These are phyloP conservation scores for Magallana nippona DNA, from an alignment of 2,888 invertebrate genomes.

Conservation along the genomic window DNA sequence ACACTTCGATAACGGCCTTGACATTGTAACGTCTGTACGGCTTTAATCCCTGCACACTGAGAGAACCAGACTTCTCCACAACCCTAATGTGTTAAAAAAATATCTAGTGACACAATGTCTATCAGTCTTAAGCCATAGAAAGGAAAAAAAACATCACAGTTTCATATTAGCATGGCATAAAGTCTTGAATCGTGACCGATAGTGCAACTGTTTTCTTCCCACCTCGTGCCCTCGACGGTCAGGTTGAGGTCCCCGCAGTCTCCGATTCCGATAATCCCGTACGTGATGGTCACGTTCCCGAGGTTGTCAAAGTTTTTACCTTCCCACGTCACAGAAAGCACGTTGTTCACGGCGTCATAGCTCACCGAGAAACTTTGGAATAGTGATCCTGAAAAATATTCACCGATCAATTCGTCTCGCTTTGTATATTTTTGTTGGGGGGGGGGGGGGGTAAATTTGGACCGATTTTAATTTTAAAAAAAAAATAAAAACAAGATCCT, in stretches of 20 bases:
- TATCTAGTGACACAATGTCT: too few relatives aligned
- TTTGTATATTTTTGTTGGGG: too few relatives aligned
- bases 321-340: constrained; percentile 56
- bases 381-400: constrained; percentile 45
- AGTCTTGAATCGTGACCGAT: background rate
- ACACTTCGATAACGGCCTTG: constrained; percentile 40
- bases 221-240: background rate
- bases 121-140: too few relatives aligned
- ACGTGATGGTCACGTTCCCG: constrained; percentile 59
- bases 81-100: constrained; percentile 29
- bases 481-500: too few relatives aligned
- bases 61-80: constrained; percentile 42
- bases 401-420: too few relatives aligned
- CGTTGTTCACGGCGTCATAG: constrained; percentile 37
- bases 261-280: constrained; percentile 60
- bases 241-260: constrained; percentile 58
- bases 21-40: constrained; percentile 59
- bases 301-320: constrained; percentile 51
- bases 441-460: too few relatives aligned
- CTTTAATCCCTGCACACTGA: constrained; percentile 49
- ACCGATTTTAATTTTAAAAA: too few relatives aligned
- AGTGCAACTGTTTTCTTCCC: background rate
- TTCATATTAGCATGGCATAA: too few relatives aligned
- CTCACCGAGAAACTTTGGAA: constrained; percentile 29
- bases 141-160: too few relatives aligned